phyloP scores from a whole-genome alignment of 2,113 vertebrate genomes.

The Nerophis lumbriciformis region DNA sequence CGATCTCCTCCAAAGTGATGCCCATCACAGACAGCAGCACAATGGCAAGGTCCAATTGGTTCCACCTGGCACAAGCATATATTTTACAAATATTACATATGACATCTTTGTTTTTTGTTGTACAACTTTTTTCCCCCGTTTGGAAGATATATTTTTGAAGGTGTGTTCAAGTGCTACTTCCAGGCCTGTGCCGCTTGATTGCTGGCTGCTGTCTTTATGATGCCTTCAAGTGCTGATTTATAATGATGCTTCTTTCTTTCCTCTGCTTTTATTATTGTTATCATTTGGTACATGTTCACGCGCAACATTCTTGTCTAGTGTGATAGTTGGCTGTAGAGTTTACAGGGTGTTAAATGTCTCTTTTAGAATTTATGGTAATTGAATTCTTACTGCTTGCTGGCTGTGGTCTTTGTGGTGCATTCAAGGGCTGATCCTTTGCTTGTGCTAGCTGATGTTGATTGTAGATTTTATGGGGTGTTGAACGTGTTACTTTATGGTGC shows the following conservation, averaged over 20 bases:
- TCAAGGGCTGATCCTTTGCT: neutral
- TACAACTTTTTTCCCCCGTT: too few species aligned
- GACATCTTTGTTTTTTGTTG: too few species aligned
- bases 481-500: neutral
- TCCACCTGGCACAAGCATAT: constrained; percentile 78
- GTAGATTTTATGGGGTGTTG: neutral
- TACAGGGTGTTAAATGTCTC: too few species aligned
- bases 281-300: neutral
- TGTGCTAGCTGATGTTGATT: neutral
- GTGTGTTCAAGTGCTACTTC: too few species aligned
- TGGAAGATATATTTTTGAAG: too few species aligned
- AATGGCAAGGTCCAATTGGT: constrained; percentile 94
- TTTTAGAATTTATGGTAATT: too few species aligned
- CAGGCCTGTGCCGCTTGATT: neutral
- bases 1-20: constrained; percentile 93
- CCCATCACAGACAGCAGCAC: constrained; percentile 95
- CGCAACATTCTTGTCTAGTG: too few species aligned
- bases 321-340: too few species aligned
- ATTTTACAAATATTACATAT: neutral
- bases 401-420: neutral
- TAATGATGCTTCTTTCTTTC: neutral
- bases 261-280: neutral
- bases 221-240: neutral
- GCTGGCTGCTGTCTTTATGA: neutral
- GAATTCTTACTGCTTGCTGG: neutral